Percentiles rank a stretch among this genome's conserved stretches.
Evolutionary conservation across 2,797 vertebrate genomes (phyloP).

Genomic region (Lutjanus argentimaculatus): DNA sequence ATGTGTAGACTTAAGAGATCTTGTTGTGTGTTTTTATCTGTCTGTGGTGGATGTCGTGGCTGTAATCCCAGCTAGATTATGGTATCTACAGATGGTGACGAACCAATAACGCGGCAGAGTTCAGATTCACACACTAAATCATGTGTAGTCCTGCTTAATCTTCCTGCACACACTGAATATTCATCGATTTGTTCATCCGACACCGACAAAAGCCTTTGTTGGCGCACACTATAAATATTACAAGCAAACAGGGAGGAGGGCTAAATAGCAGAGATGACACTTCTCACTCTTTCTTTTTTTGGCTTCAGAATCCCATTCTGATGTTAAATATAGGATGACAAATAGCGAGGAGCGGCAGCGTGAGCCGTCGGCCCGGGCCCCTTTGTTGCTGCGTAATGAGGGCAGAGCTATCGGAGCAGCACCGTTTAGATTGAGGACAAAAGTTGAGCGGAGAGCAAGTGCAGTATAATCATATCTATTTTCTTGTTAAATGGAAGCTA

Average conservation of each 20-base stretch:
- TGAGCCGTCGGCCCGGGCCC: constrained; percentile 3
- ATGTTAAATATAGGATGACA: constrained; percentile 56
- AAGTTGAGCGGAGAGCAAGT: constrained; percentile 72
- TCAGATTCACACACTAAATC: constrained; percentile 53
- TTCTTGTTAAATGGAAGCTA: constrained; percentile 79
- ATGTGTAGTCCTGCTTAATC: constrained; percentile 55
- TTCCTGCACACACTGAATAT: constrained; percentile 54
- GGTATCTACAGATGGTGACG: constrained; percentile 64
- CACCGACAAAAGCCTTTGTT: constrained; percentile 41
- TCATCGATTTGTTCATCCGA: constrained; percentile 46
- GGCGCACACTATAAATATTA: constrained; percentile 30
- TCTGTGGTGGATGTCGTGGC: constrained; percentile 40
- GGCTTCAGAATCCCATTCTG: constrained; percentile 20
- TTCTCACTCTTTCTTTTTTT: constrained; percentile 7
- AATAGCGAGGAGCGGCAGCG: constrained; percentile 32
- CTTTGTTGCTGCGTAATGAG: constrained; percentile 72
- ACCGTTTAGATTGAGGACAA: constrained; percentile 71
- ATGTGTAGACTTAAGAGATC: constrained; percentile 44
- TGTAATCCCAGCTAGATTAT: constrained; percentile 74
- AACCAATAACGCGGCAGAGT: constrained; percentile 52
- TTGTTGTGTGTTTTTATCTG: constrained; percentile 51
- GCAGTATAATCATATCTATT: constrained; percentile 80
- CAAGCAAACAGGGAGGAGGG: constrained; percentile 18
- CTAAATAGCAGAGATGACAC: constrained; percentile 14
- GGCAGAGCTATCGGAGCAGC: constrained; percentile 65